Base-by-base conservation (phyloP, 1,140 invertebrate genomes). In the Drosophila willistoni region DNA sequence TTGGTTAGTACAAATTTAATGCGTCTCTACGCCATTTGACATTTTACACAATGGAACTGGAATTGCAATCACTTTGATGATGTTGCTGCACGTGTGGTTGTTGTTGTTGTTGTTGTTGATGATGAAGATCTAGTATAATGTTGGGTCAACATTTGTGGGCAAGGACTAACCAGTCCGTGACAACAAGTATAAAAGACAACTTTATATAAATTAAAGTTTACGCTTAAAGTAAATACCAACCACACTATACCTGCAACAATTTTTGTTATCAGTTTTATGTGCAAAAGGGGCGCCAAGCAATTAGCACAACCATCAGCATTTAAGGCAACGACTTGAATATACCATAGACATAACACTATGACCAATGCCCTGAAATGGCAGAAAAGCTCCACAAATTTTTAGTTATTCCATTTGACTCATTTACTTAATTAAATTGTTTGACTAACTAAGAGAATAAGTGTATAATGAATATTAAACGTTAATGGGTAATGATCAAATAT, bases 11-110 rank as follows among this genome's bases (percentile, higher is more conserved):
- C 73, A 61, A 59, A 66, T 64, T 75, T 82, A 79, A 75, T 68
- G 79, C 73, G 66, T 73, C 64, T 73, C 56, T 56, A 67, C 13
- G n/a, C 59, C 77, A 71, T 71, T 65, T 84, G 77, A 77, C 72
- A 73, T 80, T 84, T 77, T 68, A 56, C 61, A 47, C 65, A 62
- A 36, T 62, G 60, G n/a, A 62, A 62, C 41, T 41, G 60, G 34
- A 51, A 51, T 51, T 51, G 44, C 44, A 22, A 51, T 51, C 44
- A 10, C 34, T 36, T 17, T 47, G 44, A 47, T 47, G 44, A 17
- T 19, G 44, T 47, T 47, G 14, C 9, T 47, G 44, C 14, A 19
- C 14, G 17, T 47, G 42, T 44, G 17, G 14, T 47, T 47, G 44
- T 51, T 51, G 9, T 7, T 51, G 17, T 7, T 51, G 17, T 17